Evolutionary conservation across 2,797 vertebrate species (phyloP).

Genomic region (Tamandua tetradactyla): DNA sequence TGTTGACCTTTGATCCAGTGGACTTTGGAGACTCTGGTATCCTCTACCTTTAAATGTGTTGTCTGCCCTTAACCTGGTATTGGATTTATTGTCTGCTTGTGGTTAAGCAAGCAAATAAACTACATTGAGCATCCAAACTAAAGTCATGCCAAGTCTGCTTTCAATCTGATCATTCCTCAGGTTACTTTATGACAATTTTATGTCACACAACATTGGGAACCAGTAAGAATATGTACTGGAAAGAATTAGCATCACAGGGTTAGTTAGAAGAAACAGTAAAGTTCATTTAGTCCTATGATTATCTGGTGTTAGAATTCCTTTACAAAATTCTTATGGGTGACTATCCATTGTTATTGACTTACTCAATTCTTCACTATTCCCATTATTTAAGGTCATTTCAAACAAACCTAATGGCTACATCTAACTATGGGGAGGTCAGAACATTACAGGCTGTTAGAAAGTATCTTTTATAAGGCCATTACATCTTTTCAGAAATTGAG

Average conservation of each 20-base stretch:
- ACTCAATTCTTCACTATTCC: background rate
- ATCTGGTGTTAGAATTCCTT: background rate
- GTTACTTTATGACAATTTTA: too few relatives aligned
- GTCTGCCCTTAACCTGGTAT: too few relatives aligned
- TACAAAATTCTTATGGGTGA: background rate
- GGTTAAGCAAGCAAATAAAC: too few relatives aligned
- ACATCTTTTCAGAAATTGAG: background rate
- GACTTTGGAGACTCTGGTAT: too few relatives aligned
- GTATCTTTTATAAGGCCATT: background rate
- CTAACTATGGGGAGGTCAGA: background rate
- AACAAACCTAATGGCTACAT: background rate
- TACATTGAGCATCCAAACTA: too few relatives aligned
- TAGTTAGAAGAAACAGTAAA: background rate
- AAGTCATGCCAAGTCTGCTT: too few relatives aligned
- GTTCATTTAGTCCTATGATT: background rate
- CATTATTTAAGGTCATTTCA: background rate
- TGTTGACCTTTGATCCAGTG: too few relatives aligned
- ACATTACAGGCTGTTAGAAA: background rate
- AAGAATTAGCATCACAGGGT: background rate
- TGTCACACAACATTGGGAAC: background rate
- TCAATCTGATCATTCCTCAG: too few relatives aligned
- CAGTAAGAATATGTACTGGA: background rate
- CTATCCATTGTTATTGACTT: background rate
- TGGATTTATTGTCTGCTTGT: too few relatives aligned
- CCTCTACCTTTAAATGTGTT: too few relatives aligned